A percentile compares a stretch with the other conserved stretches of the same genome.
phyloP scores from a whole-genome alignment of 2,113 vertebrate species.

The Phalacrocorax brasilianus region DNA sequence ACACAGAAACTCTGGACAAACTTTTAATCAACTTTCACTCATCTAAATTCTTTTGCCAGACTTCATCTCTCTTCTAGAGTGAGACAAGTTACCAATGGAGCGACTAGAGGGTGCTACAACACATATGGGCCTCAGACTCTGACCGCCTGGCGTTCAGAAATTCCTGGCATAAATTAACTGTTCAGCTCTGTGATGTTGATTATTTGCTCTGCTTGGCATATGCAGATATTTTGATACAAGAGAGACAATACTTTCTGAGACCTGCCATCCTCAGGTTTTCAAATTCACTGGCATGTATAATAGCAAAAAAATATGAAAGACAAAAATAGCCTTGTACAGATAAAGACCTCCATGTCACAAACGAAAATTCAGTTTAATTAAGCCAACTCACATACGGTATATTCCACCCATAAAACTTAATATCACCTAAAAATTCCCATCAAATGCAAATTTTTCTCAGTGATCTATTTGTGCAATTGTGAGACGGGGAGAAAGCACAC shows the following conservation, averaged over 20 bases:
- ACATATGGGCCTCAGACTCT: background rate
- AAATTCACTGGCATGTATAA: slow-evolving; percentile 25
- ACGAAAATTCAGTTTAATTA: slow-evolving; percentile 44
- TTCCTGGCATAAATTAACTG: slow-evolving; percentile 36
- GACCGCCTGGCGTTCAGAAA: background rate
- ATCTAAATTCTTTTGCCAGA: background rate
- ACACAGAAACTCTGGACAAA: background rate
- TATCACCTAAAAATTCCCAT: slow-evolving; percentile 51
- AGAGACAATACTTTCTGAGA: slow-evolving; percentile 1
- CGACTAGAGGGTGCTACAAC: slow-evolving; percentile 41
- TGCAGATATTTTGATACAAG: background rate
- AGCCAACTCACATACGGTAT: background rate
- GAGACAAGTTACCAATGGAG: background rate
- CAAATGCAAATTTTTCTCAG: slow-evolving; percentile 51
- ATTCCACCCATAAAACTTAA: slow-evolving; percentile 17
- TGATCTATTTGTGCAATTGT: slow-evolving; percentile 53
- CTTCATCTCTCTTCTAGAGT: background rate
- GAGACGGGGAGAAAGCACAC: slow-evolving; percentile 1
- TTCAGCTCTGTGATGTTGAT: background rate
- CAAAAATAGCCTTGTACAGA: background rate
- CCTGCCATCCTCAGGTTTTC: background rate
- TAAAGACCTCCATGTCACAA: background rate
- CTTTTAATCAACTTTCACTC: background rate
- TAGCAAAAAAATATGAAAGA: background rate
- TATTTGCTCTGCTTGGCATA: slow-evolving; percentile 17